Base-by-base conservation (phyloP, 2,888 invertebrate genomes). In the Latrodectus elegans region DNA sequence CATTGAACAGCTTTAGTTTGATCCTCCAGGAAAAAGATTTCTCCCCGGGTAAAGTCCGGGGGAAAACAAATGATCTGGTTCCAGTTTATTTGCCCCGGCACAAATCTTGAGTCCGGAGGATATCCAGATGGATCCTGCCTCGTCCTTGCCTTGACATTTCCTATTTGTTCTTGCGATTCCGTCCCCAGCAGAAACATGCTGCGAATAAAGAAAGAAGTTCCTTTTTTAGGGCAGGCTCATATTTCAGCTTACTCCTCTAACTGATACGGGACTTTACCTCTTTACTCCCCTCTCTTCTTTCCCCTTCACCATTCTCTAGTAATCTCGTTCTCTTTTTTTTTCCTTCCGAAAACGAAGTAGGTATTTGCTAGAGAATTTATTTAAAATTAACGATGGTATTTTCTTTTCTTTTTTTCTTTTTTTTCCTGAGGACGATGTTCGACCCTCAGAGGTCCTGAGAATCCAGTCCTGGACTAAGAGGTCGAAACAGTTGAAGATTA, bases 11-110 rank as follows among this genome's bases (percentile, higher is more conserved):
- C 51, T 71, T 26, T 51, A 55, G 49, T 72, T 52, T 17, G 55
- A 71, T 26, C 79, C 71, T 71, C 38, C 22, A 71, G 71, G 71
- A 26, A 71, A 51, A 71, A 65, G 38, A 49, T 65, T 49, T 76
- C 67, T 14, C n/a, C 68, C n/a, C 14, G 68, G 76, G 65, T 77
- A 65, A 77, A 67, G 67, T 67, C 67, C 52, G 51, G 15, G 55
- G 11, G 72, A 72, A 76, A 81, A 81, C 72, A 77, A 81, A 86
- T 67, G 86, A 81, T 81, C 76, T 72, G 81, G 81, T 86, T 86
- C 86, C 76, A 77, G 80, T 74, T 86, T 86, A 86, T 86, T 86
- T 86, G 86, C 76, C 76, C 86, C 86, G 76, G 76, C 71, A 68
- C 64, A 73, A 81, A 72, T 72, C 78, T 71, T 78, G 73, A 70